Base-by-base conservation (phyloP, 2,888 invertebrate species). In the Chouioia cunea region DNA sequence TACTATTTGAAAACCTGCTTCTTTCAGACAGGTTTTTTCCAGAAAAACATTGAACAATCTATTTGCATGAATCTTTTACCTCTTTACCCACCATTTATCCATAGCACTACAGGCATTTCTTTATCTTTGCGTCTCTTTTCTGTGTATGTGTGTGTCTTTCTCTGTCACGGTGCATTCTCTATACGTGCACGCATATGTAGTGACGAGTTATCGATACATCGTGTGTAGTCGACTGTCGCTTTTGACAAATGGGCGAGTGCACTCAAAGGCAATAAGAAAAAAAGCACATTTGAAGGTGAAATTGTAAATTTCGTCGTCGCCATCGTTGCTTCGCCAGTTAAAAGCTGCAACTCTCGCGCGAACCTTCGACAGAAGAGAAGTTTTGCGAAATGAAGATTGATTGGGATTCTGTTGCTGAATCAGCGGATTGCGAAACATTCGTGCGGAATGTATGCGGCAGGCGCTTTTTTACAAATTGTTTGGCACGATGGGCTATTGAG, bases 231-330 rank as follows among this genome's bases (percentile, higher is more conserved):
- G 50, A 2, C 48, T 63, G 71, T 62, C 71, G 66, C 58, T 71
- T 71, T 71, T 71, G 71, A 71, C 71, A 66, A 71, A 71, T 71
- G 71, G 66, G 2, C 48, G 18, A 44, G 20, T 36, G n/a, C 20
- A 15, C 43, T 27, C 54, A 23, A n/a, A n/a, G 2, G 48, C 58
- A n/a, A 47, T n/a, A 70, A n/a, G 44, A 47, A 63, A 46, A 53
- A n/a, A 44, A 44, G 6, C n/a, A 27, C 4, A 36, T 16, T 14
- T n/a, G 43, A 52, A 52, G 58, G 52, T 59, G 53, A 47, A 69
- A 69, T 63, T 62, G 57, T 50, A 57, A 63, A 60, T 60, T 60
- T 20, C 52, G 52, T 2, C 52, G 52, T 2, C 18, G 53, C 20
- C 53, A 10, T 4, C 20, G 12, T n/a, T n/a, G n/a, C n/a, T n/a